A percentile compares a stretch with the other conserved stretches of the same genome.
phyloP scores from a whole-genome alignment of 2,797 vertebrate genomes.

The Pangasius larnaudii region DNA sequence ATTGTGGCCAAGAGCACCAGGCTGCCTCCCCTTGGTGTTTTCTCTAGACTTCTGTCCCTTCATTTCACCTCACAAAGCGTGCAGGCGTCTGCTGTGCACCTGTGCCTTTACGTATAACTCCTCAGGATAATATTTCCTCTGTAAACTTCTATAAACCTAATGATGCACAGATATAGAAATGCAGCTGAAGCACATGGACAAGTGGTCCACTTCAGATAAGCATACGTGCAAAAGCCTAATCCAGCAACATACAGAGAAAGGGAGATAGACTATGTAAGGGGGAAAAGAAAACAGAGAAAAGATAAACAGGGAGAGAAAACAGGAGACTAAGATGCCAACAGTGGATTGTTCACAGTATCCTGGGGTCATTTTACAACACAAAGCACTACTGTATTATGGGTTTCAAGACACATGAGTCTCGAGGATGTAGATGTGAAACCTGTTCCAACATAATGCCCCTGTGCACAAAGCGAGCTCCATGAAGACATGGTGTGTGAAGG shows the following conservation, averaged over 20 bases:
- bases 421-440: neutral
- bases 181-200: constrained; percentile 36
- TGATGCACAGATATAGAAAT: constrained; percentile 44
- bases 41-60: constrained; percentile 25
- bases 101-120: constrained; percentile 45
- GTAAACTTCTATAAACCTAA: constrained; percentile 18
- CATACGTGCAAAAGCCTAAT: constrained; percentile 29
- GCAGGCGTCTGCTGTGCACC: neutral
- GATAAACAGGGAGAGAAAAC: neutral
- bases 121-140: constrained; percentile 37
- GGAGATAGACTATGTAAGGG: neutral
- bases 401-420: neutral
- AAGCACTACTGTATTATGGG: neutral
- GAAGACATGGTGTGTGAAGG: neutral
- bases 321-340: neutral
- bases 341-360: too few species aligned
- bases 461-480: too few species aligned
- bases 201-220: constrained; percentile 36
- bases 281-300: too few species aligned
- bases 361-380: neutral
- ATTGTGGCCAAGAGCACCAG: constrained; percentile 11
- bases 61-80: neutral
- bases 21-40: constrained; percentile 40
- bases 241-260: constrained; percentile 26
- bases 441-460: neutral